Base-by-base conservation (phyloP, 2,888 invertebrate genomes). In the Ectobius pallidus region DNA sequence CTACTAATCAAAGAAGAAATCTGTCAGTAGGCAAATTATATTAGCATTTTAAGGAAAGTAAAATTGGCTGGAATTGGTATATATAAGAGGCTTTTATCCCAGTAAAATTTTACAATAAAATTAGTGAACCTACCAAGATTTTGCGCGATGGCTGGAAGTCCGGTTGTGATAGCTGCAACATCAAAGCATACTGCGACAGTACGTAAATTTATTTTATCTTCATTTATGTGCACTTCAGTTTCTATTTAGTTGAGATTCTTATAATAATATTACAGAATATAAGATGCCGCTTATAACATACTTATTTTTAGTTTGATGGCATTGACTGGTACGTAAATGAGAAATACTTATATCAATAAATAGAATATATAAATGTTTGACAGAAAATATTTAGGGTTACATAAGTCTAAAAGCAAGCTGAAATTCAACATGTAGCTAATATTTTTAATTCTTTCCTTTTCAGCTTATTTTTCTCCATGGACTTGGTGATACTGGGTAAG, bases 381-480 rank as follows among this genome's bases (percentile, higher is more conserved):
- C n/a, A n/a, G n/a, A n/a, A n/a, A n/a, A n/a, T n/a, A n/a, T n/a
- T n/a, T n/a, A n/a, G n/a, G n/a, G n/a, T n/a, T n/a, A n/a, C n/a
- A n/a, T n/a, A n/a, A n/a, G n/a, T n/a, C n/a, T n/a, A n/a, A n/a
- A n/a, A n/a, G n/a, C n/a, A n/a, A n/a, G n/a, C n/a, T n/a, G n/a
- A n/a, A n/a, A n/a, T n/a, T n/a, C n/a, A n/a, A n/a, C n/a, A n/a
- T n/a, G n/a, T n/a, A n/a, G n/a, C n/a, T n/a, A n/a, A n/a, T n/a
- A n/a, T n/a, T n/a, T n/a, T n/a, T n/a, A n/a, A n/a, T n/a, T n/a
- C n/a, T 77, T 74, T 77, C 74, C 77, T 74, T 92, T 92, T 77
- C 87, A 97, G 96, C 86, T 97, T 75, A 96, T 97, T 82, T 97
- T 97, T 84, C 89, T 97, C 79, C 97, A 97, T 86, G 97, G 97